These are phyloP conservation scores for Otus sunia DNA, from an alignment of 2,113 vertebrate genomes.

Conservation along the genomic window DNA sequence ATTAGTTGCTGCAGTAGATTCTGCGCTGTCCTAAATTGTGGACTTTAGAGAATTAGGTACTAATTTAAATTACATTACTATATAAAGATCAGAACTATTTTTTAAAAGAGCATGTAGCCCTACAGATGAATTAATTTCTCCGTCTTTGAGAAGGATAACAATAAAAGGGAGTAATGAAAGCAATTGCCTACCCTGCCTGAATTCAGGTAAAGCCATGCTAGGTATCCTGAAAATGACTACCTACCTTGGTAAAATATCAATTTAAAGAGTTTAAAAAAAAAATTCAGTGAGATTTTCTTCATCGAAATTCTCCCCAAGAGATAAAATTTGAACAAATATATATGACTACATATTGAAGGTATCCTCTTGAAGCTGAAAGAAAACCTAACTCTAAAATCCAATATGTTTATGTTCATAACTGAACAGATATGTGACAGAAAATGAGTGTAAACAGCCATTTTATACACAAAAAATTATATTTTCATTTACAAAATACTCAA, in stretches of 20 bases:
- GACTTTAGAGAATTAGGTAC: conserved; percentile 81
- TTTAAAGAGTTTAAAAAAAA: conserved; percentile 12
- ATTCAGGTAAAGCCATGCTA: conserved; percentile 29
- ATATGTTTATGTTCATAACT: not conserved
- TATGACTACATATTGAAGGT: not conserved
- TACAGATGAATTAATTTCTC: conserved; percentile 73
- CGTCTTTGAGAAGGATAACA: conserved; percentile 61
- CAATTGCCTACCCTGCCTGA: conserved; percentile 35
- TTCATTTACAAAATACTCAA: not conserved
- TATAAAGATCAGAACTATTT: conserved; percentile 77
- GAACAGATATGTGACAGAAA: not conserved
- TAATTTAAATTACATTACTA: conserved; percentile 80
- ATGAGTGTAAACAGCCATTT: not conserved
- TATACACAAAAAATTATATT: not conserved
- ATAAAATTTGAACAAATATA: not conserved
- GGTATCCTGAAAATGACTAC: conserved; percentile 32
- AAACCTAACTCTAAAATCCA: not conserved
- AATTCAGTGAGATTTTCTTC: not conserved
- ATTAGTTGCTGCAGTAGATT: conserved; percentile 81
- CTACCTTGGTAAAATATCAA: conserved; percentile 50
- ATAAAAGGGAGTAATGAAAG: conserved; percentile 60
- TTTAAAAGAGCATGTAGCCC: conserved; percentile 57
- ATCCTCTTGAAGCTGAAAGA: not conserved
- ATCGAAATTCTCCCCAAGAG: not conserved
- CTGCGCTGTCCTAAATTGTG: conserved; percentile 80